Evolutionary conservation across 2,888 invertebrate genomes (phyloP), one percentile per base, ranked within the genome.

Genomic region (Thereva unica): DNA sequence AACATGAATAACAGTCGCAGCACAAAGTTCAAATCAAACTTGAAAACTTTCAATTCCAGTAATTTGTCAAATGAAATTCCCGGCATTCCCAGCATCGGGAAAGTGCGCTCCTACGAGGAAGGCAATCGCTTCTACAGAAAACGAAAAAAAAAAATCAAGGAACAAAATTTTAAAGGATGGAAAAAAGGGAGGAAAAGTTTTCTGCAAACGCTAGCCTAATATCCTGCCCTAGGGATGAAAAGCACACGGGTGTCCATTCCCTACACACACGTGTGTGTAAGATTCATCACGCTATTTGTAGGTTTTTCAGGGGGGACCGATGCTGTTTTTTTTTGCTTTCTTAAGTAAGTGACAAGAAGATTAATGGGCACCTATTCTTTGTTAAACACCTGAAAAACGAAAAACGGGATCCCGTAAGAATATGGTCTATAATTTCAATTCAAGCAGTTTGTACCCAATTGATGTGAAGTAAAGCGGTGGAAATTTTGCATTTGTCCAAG

Each of bases 341-440:
- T 23, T 23, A 23, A 23, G 23, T 23, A 59, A 47, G 57, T 59
- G 57, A 59, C 45, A 45, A 59, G 57, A 59, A 59, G 57, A 59
- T 59, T 59, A 59, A 59, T 59, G 57, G 57, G 45, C 57, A 37
- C 12, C 57, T 47, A 59, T 59, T 59, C 57, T 35, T 59, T 59
- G 57, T 59, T 59, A 59, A 59, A 57, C 45, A 59, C 57, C 47
- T 59, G 57, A 47, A 59, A 57, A 59, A 59, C 47, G 57, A 35
- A 59, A 59, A 59, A 59, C n/a, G 56, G 23, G 2, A 23, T 23
- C 57, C 12, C 34, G 47, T 47, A 59, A 59, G 57, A 59, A 47
- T 38, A 37, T 47, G 23, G 57, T 34, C 57, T 47, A 47, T n/a
- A 44, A 12, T 38, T 47, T 12, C 57, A 37, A 59, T 59, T 59